phyloP scores from a whole-genome alignment of 2,888 invertebrate genomes.

The Thera britannica region DNA sequence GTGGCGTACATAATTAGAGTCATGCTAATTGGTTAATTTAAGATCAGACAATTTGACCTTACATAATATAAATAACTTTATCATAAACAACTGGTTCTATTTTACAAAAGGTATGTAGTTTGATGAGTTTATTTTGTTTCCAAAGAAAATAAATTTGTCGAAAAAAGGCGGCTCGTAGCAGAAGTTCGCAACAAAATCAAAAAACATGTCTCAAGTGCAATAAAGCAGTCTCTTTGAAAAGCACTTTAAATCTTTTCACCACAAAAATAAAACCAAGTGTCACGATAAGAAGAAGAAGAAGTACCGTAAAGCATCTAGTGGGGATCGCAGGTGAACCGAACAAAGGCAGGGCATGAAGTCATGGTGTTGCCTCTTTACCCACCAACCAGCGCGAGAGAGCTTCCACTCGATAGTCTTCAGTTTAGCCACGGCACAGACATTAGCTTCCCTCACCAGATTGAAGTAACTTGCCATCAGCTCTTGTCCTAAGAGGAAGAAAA shows the following conservation, averaged over 20 bases:
- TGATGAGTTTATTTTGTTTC: background rate
- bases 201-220: too few relatives aligned
- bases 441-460: conserved; percentile 65
- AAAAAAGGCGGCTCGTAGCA: too few relatives aligned
- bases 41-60: too few relatives aligned
- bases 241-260: too few relatives aligned
- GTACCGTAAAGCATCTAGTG: conserved; percentile 70
- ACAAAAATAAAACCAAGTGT: too few relatives aligned
- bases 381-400: conserved; percentile 70
- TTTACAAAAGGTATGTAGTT: background rate
- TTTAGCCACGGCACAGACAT: conserved; percentile 62
- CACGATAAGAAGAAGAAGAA: background rate
- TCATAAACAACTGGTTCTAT: too few relatives aligned
- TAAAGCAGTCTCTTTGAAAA: too few relatives aligned
- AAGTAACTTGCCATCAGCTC: conserved; percentile 78
- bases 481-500: conserved; percentile 65
- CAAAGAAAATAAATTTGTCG: too few relatives aligned
- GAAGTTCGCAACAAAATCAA: too few relatives aligned
- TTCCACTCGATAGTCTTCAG: conserved; percentile 81
- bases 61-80: too few relatives aligned
- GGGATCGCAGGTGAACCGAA: conserved; percentile 64
- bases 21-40: too few relatives aligned
- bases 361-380: conserved; percentile 62
- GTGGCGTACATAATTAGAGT: too few relatives aligned
- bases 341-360: conserved; percentile 68